Evolutionary conservation across 2,113 vertebrate species (phyloP).

Genomic region (Elephas maximus): DNA sequence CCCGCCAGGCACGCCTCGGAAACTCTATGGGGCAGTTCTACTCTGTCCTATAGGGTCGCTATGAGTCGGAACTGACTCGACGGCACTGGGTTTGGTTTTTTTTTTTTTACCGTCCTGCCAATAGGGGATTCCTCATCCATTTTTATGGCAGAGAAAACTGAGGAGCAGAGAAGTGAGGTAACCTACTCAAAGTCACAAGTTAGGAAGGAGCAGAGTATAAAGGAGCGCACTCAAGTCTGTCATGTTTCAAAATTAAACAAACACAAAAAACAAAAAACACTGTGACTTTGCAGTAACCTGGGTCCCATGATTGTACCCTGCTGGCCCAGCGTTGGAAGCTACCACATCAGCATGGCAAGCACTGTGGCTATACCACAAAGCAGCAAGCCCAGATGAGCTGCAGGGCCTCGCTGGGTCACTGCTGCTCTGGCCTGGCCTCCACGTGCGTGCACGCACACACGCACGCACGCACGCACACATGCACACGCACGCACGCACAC

Average conservation of each 20-base stretch:
- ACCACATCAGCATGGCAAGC: not conserved
- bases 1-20: too few relatives aligned
- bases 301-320: not conserved
- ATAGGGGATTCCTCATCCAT: not conserved
- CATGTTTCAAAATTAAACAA: not conserved
- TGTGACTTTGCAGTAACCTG: not conserved
- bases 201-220: not conserved
- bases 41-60: too few relatives aligned
- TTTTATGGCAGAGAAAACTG: not conserved
- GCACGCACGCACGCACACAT: too few relatives aligned
- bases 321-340: not conserved
- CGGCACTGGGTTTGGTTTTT: too few relatives aligned
- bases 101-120: not conserved
- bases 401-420: accelerated
- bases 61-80: too few relatives aligned
- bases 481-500: too few relatives aligned
- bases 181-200: not conserved
- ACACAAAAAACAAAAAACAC: not conserved
- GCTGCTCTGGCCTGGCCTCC: not conserved
- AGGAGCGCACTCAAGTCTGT: not conserved
- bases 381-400: not conserved
- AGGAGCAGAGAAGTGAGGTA: not conserved
- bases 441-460: too few relatives aligned
- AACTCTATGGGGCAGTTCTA: too few relatives aligned
- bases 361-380: not conserved